Evolutionary conservation across 2,113 vertebrate genomes (phyloP), one percentile per base, ranked within the genome.

Genomic region (Indri indri): DNA sequence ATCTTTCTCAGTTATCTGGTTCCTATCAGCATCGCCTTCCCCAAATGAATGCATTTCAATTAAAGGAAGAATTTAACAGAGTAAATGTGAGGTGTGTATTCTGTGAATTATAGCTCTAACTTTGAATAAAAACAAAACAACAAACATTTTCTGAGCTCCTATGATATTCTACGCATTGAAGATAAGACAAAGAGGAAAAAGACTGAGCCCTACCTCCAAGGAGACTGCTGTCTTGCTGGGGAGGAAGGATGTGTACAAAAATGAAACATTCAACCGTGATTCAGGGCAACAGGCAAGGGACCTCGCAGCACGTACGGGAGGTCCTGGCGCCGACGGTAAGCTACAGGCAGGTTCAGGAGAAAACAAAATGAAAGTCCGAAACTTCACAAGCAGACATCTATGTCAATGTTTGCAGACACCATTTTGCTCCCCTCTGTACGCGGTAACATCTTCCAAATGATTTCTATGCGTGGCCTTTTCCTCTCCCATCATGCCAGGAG

Each of bases 21-120:
- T 85, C 92, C 87, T 37, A 97, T 98, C 97, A 94, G 86, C 91
- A 81, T 66, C 30, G 1, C 95, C 82, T 93, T 96, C 96, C 97
- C 81, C 96, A 94, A 95, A 96, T 93, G 96, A 97, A 97, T 96
- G 96, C 93, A 66, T 97, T 97, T 97, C 97, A 97, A 97, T 98
- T 97, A 97, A 87, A 93, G 97, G 79, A 76, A 65, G 71, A 91
- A 93, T 97, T 97, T 98, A 97, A 96, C 93, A 25, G 95, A 70
- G 96, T 83, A 70, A 90, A 95, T 71, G 89, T n/a, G 91, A 87
- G 79, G 93, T 97, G 89, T 97, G 96, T 97, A 87, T 97, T 97
- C 96, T 98, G 96, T 92, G 96, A 97, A 97, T 96, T 93, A 97
- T 45, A 93, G 96, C 93, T 91, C 82, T 87, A 76, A 98, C 95